Conservation (phyloP, 2,797 vertebrate species). For the Oryzias sinensis region DNA sequence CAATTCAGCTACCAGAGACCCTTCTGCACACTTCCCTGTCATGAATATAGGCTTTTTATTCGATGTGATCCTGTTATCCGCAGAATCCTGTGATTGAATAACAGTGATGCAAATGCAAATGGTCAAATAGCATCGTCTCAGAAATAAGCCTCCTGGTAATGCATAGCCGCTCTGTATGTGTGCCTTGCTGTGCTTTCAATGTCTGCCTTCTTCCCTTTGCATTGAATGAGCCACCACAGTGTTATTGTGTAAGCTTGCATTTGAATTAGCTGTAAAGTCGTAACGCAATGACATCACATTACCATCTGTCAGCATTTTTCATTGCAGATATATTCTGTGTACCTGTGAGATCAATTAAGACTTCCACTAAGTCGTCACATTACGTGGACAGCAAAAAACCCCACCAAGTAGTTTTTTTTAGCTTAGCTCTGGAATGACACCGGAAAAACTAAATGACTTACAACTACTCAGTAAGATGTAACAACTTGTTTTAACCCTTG, state of each 20-base stretch:
- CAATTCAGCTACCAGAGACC: constrained; percentile 41
- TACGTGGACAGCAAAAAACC: too few species aligned
- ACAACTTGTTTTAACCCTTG: too few species aligned
- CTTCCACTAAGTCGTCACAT: too few species aligned
- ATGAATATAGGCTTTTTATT: constrained; percentile 50
- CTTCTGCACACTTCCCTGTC: constrained; percentile 22
- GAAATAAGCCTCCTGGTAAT: constrained; percentile 6
- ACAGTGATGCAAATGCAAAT: constrained; percentile 34
- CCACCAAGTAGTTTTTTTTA: too few species aligned
- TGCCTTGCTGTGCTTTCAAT: neutral
- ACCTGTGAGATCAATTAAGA: too few species aligned
- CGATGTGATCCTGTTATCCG: constrained; percentile 47
- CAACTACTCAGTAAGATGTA: too few species aligned
- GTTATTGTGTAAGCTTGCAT: neutral
- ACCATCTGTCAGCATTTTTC: too few species aligned
- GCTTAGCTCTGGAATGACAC: too few species aligned
- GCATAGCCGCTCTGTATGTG: neutral
- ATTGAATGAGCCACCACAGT: neutral
- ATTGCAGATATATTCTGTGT: too few species aligned
- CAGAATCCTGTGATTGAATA: constrained; percentile 25
- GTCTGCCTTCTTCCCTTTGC: constrained; percentile 4
- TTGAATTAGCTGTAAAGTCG: neutral
- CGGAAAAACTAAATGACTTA: too few species aligned
- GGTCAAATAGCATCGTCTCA: constrained; percentile 27
- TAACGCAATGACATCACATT: neutral